Evolutionary conservation across 2,113 vertebrate species (phyloP).

Genomic region (Onychostoma macrolepis): DNA sequence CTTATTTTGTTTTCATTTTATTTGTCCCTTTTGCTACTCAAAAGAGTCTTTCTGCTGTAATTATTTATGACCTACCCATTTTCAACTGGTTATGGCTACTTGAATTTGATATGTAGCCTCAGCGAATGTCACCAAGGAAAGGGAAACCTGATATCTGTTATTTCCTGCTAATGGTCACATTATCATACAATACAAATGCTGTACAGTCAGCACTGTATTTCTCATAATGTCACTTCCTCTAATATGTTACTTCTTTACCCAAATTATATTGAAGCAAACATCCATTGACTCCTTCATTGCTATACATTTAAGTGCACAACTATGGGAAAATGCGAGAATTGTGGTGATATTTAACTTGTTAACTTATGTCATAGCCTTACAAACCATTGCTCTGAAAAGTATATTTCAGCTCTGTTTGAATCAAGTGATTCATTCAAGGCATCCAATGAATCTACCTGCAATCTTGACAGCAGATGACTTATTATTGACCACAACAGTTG

Average conservation of each 20-base stretch:
- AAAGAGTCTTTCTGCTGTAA: background rate
- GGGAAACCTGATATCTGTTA: background rate
- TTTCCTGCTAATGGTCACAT: background rate
- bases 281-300: background rate
- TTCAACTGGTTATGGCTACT: background rate
- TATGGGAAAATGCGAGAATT: background rate
- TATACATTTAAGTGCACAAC: background rate
- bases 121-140: background rate
- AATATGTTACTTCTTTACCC: background rate
- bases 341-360: background rate
- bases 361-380: background rate
- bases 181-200: background rate
- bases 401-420: background rate
- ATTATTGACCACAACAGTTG: background rate
- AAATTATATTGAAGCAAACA: background rate
- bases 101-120: background rate
- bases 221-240: background rate
- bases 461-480: background rate
- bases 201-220: background rate
- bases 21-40: background rate
- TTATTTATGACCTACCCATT: background rate
- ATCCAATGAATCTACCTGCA: background rate
- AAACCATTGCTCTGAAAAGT: background rate
- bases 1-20: background rate
- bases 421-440: background rate